Percentiles rank a stretch among this genome's conserved stretches.
phyloP scores from a whole-genome alignment of 2,797 vertebrate genomes.

The Galaxias olidus region DNA sequence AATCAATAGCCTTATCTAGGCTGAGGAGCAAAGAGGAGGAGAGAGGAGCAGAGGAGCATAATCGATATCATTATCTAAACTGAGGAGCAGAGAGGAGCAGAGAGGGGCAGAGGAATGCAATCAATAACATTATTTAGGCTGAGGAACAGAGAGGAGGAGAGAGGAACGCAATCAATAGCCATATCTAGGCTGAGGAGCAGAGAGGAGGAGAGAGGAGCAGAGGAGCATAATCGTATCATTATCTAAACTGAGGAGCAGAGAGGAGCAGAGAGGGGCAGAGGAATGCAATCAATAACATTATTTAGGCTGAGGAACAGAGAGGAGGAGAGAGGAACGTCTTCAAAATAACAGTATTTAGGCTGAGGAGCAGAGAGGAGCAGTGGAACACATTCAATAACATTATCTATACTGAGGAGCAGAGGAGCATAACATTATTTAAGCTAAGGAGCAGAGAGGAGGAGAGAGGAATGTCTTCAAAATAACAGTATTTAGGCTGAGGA shows the following conservation, averaged over 20 bases:
- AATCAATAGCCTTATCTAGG: not conserved
- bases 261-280: conserved; percentile 21
- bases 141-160: not conserved
- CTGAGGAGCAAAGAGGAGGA: not conserved
- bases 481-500: too few relatives aligned
- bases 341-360: not conserved
- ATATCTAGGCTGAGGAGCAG: not conserved
- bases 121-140: too few relatives aligned
- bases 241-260: not conserved
- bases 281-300: not conserved
- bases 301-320: too few relatives aligned
- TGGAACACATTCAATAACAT: not conserved
- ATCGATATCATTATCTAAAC: not conserved
- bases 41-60: conserved; percentile 4
- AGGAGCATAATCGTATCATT: not conserved
- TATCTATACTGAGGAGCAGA: not conserved
- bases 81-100: not conserved
- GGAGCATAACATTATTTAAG: too few relatives aligned
- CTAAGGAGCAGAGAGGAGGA: not conserved
- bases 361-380: not conserved
- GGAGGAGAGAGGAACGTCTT: not conserved
- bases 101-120: conserved; percentile 30
- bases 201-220: not conserved
- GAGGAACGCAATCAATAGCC: not conserved
- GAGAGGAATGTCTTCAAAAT: conserved; percentile 16